Base-by-base conservation (phyloP, 2,888 invertebrate genomes). In the Caenorhabditis doughertyi region DNA sequence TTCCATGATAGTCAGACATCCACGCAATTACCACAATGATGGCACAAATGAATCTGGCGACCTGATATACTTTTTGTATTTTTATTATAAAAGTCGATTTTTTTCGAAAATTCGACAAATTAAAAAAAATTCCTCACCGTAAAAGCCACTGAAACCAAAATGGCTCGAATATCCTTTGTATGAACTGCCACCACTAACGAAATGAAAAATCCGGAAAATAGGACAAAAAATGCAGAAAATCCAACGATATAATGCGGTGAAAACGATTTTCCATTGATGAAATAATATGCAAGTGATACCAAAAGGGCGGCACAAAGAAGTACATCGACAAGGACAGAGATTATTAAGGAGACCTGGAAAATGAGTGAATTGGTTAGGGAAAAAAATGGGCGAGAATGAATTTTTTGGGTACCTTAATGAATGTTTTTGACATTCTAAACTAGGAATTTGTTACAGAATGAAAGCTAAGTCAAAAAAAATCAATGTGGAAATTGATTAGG, bases 11-110 rank as follows among this genome's bases (percentile, higher is more conserved):
- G 7, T 81, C 76, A 2, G 81, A 74, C 47, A 82, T 32, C 76
- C 76, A 82, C 3, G 81, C 65, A 44, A 82, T 77, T 0, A 82
- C 76, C 11, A 82, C 70, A 3, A 82, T 49, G 11, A 82, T 82
- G 16, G 81, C 81, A 21, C 77, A 62, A 21, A 77, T 56, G 62
- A 82, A 82, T 11, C 81, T 56, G 32, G 77, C 81, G 7, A 80
- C 79, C 79, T 79, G 39, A 23, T 39, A 39, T 13, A 39, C 4
- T 2, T 13, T 4, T 8, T 47, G 9, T 35, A 55, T 7, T 9
- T 7, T 35, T 35, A 9, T 21, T 35, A 35, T 21, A 23, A 21
- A 8, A 16, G 4, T 21, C 55, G 5, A 55, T 55, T n/a, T 23
- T 16, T 47, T 13, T 23, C 7, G 47, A 32, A 32, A 7, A 32